Base-by-base conservation (phyloP, 2,113 vertebrate genomes). In the Phalacrocorax carbo region DNA sequence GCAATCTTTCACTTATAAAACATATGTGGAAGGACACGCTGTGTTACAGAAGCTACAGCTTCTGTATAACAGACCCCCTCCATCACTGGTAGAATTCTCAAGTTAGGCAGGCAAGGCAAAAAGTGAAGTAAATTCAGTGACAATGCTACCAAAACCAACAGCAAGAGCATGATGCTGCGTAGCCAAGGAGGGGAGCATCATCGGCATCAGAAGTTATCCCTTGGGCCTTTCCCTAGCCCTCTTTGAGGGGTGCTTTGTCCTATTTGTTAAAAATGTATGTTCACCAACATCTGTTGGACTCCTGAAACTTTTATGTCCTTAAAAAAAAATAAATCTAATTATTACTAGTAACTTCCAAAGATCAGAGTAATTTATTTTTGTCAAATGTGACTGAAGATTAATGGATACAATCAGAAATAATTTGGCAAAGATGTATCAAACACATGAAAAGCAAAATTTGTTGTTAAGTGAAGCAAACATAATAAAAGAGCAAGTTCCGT, bases 311-410 rank as follows among this genome's bases (percentile, higher is more conserved):
- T 76, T 32, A 52, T 55, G 83, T 94, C 94, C 93, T 97, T 89
- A 55, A 83, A 75, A 81, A 66, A 52, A 69, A 79, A 98, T 93
- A 92, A 96, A 96, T 82, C 93, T 96, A 97, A 98, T 98, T 98
- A 98, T 97, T 97, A 97, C 87, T 90, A 79, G 94, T 98, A 98
- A 97, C 98, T 98, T 98, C 95, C 94, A 98, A 98, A 98, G 98
- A 98, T 98, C 98, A 98, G 94, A 98, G 98, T 96, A 97, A 98
- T 98, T 98, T 96, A 97, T 98, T 98, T 98, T 98, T 98, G 98
- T 98, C 97, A 95, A 93, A 98, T 96, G 97, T 98, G 98, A 98
- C 97, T 98, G 96, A 97, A 98, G 98, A 98, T 98, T 98, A 98
- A 98, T 98, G 97, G 97, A 97, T 94, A 98, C 96, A 97, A 98